These are phyloP conservation scores for Aleiodes alternator DNA, from an alignment of 2,888 invertebrate species.

Conservation along the genomic window DNA sequence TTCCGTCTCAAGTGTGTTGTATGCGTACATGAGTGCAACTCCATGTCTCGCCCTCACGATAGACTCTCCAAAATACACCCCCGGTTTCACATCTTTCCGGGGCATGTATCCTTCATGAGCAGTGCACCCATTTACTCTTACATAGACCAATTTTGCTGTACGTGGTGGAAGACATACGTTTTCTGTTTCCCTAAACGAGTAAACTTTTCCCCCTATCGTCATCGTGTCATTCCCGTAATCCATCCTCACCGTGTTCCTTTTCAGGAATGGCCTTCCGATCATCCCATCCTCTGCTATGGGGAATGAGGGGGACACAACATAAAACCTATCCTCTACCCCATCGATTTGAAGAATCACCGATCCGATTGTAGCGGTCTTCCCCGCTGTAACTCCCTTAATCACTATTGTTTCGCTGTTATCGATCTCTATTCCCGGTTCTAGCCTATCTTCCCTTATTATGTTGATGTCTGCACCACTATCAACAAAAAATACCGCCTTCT, in stretches of 20 bases:
- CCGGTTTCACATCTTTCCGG: background rate
- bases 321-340: background rate
- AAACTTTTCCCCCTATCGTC: background rate
- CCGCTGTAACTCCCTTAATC: background rate
- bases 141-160: background rate
- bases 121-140: background rate
- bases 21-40: background rate
- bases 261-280: background rate
- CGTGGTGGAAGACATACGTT: background rate
- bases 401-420: background rate
- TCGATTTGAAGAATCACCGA: background rate
- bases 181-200: background rate
- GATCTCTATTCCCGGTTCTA: background rate
- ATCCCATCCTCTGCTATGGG: slow-evolving; percentile 1
- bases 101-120: background rate
- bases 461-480: slow-evolving; percentile 1
- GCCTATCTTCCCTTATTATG: background rate
- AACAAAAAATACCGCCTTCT: background rate
- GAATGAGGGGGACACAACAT: background rate
- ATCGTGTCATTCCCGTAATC: background rate
- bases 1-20: background rate
- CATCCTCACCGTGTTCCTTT: background rate
- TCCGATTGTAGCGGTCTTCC: background rate
- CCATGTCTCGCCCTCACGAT: background rate
- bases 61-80: slow-evolving; percentile 7